These are phyloP conservation scores for Hydractinia echinata DNA, from an alignment of 30 jellyfish, hydroid and myxozoan species.

Conservation along the genomic window DNA sequence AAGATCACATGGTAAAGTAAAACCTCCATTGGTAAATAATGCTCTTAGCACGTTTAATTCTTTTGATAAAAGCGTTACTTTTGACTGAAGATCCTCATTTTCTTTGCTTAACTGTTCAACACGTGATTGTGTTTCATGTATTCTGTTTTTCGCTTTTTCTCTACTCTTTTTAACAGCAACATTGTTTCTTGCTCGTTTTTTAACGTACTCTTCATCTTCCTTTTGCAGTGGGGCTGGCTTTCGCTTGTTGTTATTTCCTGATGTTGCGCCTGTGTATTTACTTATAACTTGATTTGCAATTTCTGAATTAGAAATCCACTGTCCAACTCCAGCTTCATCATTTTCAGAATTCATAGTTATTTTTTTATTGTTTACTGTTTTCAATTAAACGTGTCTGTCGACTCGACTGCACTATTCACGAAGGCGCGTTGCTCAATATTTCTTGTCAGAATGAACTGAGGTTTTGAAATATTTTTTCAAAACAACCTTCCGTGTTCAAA, in stretches of 20 bases:
- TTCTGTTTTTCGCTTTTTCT: slow-evolving; percentile 82
- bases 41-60: slow-evolving; percentile 89
- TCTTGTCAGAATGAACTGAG: neutral
- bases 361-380: neutral
- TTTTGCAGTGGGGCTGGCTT: slow-evolving; percentile 21
- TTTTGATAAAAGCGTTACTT: slow-evolving; percentile 75
- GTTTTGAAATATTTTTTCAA: slow-evolving; percentile 8
- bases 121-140: slow-evolving; percentile 80
- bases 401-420: neutral
- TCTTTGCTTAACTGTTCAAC: slow-evolving; percentile 91
- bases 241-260: slow-evolving; percentile 29
- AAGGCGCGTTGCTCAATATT: slow-evolving; percentile 21
- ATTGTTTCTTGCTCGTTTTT: slow-evolving; percentile 80
- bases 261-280: slow-evolving; percentile 22
- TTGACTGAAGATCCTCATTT: slow-evolving; percentile 75
- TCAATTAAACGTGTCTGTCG: neutral
- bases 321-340: neutral
- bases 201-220: slow-evolving; percentile 60
- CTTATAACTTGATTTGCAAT: slow-evolving; percentile 38
- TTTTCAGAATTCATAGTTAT: no score
- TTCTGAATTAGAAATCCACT: slow-evolving; percentile 29
- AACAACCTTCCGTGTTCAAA: neutral
- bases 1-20: slow-evolving; percentile 83
- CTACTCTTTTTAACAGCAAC: slow-evolving; percentile 91
- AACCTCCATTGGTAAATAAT: slow-evolving; percentile 90